These are phyloP conservation scores for Dreissena polymorpha DNA, from an alignment of 1,140 invertebrate genomes.

Conservation along the genomic window DNA sequence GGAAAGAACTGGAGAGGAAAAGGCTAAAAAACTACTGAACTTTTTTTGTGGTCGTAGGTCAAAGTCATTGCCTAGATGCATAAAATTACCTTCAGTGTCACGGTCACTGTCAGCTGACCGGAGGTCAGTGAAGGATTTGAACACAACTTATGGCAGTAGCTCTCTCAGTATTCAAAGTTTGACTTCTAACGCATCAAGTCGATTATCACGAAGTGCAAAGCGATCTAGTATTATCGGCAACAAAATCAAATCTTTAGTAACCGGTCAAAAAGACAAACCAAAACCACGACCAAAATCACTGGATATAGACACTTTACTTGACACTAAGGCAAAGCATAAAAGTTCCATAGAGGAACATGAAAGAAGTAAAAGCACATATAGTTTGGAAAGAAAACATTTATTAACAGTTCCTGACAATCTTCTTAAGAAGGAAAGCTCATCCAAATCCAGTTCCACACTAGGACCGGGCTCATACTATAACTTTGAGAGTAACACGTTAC, in stretches of 20 bases:
- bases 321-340: constrained; percentile 15
- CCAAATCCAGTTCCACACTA: constrained; percentile 58
- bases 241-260: constrained; percentile 70
- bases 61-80: constrained; percentile 71
- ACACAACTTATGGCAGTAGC: constrained; percentile 56
- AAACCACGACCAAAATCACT: constrained; percentile 71
- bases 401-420: constrained; percentile 67
- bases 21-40: constrained; percentile 67
- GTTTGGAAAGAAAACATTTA: constrained; percentile 45
- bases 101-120: constrained; percentile 54
- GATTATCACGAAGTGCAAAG: constrained; percentile 64
- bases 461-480: constrained; percentile 74
- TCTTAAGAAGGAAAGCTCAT: constrained; percentile 25
- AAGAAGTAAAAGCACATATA: constrained; percentile 37
- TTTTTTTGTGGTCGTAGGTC: constrained; percentile 74
- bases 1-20: constrained; percentile 69
- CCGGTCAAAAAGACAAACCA: constrained; percentile 47
- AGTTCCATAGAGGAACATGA: constrained; percentile 37
- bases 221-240: constrained; percentile 72
- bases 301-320: constrained; percentile 66
- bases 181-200: constrained; percentile 56
- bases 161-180: constrained; percentile 63
- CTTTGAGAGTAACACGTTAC: constrained; percentile 73
- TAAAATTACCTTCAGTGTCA: constrained; percentile 58
- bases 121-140: constrained; percentile 21